Evolutionary conservation across 1,140 invertebrate species (phyloP), one percentile per base, ranked within the genome.

Genomic region (Periplaneta americana): DNA sequence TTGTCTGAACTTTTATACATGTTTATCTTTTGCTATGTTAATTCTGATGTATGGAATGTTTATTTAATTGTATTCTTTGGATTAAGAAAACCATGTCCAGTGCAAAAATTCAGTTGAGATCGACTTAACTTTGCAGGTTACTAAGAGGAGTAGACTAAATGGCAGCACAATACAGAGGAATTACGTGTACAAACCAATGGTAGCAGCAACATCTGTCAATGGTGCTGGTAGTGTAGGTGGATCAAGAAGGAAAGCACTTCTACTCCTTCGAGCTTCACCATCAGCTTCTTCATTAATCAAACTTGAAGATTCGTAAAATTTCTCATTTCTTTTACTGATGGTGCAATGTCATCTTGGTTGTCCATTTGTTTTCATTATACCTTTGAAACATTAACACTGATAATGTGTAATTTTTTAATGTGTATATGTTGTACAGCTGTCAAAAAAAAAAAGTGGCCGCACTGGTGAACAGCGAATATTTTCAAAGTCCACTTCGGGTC

Each of bases 101-200:
- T n/a, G n/a, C n/a, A n/a, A n/a, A n/a, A n/a, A n/a, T n/a, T n/a
- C n/a, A n/a, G n/a, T n/a, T n/a, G n/a, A n/a, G n/a, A n/a, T n/a
- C n/a, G n/a, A n/a, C 48, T 66, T 66, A 6, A n/a, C 48, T 66
- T 66, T 79, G n/a, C 84, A n/a, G 86, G 85, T 79, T 85, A 87
- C 76, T 36, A 78, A 78, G 28, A 13, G 85, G 86, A 35, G 83
- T 86, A 28, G 87, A 86, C 78, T 85, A 86, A 36, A 86, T 86
- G 74, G 84, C 87, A 36, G 84, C 86, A 83, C 85, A 0, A 84
- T 90, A 39, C 88, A 89, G 81, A 87, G 86, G 6, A 89, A 90
- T 83, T 90, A 89, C 57, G 85, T 90, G 0, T 90, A 89, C 82
- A 88, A 90, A 80, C 86, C 87, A 9, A 87, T 89, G 15, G 81